These are phyloP conservation scores for Tricholauxania praeusta DNA, from an alignment of 2,888 invertebrate genomes.

Conservation along the genomic window DNA sequence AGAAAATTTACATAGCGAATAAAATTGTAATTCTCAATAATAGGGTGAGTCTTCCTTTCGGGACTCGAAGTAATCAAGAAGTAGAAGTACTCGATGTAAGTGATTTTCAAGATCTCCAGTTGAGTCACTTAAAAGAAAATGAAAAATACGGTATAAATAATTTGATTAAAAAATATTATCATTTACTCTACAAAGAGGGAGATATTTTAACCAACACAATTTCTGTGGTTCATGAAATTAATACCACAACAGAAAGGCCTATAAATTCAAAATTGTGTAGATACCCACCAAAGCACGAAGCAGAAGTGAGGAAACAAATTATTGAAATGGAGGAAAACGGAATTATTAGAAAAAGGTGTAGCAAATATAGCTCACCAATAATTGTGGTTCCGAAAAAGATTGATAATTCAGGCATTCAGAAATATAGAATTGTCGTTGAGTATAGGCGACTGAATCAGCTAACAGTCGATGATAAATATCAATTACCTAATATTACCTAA, in stretches of 20 bases:
- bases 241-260: constrained; percentile 12
- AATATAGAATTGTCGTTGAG: constrained; percentile 30
- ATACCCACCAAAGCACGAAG: too few relatives aligned
- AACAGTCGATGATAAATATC: constrained; percentile 27
- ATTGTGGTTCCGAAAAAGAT: constrained; percentile 31
- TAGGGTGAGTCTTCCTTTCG: not conserved
- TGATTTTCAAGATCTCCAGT: not conserved
- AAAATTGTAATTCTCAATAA: not conserved
- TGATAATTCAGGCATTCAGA: constrained; percentile 18
- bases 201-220: not conserved
- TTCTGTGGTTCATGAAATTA: constrained; percentile 4
- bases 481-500: too few relatives aligned
- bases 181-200: not conserved
- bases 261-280: constrained; percentile 19
- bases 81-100: not conserved
- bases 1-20: not conserved
- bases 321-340: too few relatives aligned
- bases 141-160: not conserved
- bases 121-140: too few relatives aligned
- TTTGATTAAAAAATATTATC: too few relatives aligned
- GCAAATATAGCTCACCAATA: constrained; percentile 18
- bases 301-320: too few relatives aligned
- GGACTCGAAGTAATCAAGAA: not conserved
- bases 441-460: constrained; percentile 20
- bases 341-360: too few relatives aligned